Percentiles rank a stretch among this genome's conserved stretches.
Conservation (phyloP, 2,113 vertebrate species). For the Mixornis gularis region DNA sequence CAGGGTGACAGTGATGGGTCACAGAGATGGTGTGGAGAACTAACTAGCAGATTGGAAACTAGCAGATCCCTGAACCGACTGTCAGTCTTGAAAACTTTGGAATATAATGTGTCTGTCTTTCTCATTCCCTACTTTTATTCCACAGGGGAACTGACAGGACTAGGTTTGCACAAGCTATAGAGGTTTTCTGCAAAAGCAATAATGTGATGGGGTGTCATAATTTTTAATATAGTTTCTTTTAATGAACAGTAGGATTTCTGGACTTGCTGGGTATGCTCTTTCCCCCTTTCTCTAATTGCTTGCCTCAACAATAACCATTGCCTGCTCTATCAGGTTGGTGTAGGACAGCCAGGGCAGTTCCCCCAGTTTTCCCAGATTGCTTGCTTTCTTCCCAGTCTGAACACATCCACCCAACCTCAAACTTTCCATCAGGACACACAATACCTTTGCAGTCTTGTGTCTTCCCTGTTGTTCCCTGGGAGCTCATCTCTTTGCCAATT, state of each 20-base stretch:
- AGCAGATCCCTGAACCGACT: background rate
- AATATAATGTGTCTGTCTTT: slow-evolving; percentile 21
- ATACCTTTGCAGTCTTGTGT: background rate
- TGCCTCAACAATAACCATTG: background rate
- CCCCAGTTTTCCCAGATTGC: background rate
- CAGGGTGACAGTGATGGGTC: slow-evolving; percentile 39
- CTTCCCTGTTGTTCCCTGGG: background rate
- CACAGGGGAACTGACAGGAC: background rate
- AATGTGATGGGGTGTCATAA: background rate
- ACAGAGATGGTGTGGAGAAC: slow-evolving; percentile 11
- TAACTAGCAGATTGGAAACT: background rate
- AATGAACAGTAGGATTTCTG: background rate
- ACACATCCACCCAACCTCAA: background rate
- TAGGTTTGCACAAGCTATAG: background rate
- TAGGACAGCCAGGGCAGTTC: background rate
- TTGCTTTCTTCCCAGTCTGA: background rate
- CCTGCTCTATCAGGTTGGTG: background rate
- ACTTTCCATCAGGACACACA: background rate
- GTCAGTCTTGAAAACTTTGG: background rate
- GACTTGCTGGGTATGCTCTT: background rate
- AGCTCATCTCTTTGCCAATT: background rate
- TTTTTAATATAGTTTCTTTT: background rate
- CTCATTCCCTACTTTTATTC: background rate
- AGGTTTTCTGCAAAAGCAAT: slow-evolving; percentile 34
- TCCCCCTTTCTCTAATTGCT: background rate